These are phyloP conservation scores for Sweltsa coloradensis DNA, from an alignment of 1,140 invertebrate species.

Conservation along the genomic window DNA sequence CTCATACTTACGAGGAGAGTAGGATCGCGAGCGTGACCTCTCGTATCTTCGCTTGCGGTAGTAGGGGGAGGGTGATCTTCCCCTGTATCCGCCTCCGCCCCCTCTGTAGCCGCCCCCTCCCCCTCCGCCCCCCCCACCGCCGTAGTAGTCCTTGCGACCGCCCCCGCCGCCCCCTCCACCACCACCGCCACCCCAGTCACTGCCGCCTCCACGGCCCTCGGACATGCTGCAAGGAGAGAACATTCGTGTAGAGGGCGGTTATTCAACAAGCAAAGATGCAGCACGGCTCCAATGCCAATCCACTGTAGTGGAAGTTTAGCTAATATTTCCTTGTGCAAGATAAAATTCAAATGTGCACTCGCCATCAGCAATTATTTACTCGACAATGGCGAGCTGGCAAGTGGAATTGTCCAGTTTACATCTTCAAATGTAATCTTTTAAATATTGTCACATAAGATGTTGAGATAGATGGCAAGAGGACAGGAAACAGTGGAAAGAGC, in stretches of 20 bases:
- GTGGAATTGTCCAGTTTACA: too few relatives aligned
- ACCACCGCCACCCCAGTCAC: neutral
- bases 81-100: constrained; percentile 8
- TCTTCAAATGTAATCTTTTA: too few relatives aligned
- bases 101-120: constrained; percentile 6
- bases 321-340: neutral
- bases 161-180: neutral
- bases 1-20: constrained; percentile 36
- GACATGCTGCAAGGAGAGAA: neutral
- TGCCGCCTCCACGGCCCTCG: neutral
- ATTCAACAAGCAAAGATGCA: neutral
- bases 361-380: too few relatives aligned
- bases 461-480: too few relatives aligned
- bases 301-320: neutral
- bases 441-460: too few relatives aligned
- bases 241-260: neutral
- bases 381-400: too few relatives aligned
- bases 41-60: constrained; percentile 28
- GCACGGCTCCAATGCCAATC: neutral
- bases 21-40: constrained; percentile 35
- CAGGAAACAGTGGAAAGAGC: too few relatives aligned
- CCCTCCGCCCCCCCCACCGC: neutral
- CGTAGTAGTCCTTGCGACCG: constrained; percentile 10
- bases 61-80: constrained; percentile 34
- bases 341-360: too few relatives aligned